Percentiles rank a stretch among this genome's conserved stretches.
Evolutionary conservation across 2,888 invertebrate genomes (phyloP).

Genomic region (Sclerodermus sp.): DNA sequence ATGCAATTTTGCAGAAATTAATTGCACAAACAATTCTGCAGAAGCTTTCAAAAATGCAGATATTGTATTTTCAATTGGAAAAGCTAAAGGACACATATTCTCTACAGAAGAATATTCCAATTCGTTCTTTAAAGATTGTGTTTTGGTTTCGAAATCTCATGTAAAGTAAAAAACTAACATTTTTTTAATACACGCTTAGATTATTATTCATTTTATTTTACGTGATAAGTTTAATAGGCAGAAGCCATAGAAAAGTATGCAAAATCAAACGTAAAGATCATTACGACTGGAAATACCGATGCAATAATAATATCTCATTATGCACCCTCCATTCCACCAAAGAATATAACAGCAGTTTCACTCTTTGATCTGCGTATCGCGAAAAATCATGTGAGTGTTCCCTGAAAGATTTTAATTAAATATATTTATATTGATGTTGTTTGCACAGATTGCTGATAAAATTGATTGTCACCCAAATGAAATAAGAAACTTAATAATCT

Average conservation of each 20-base stretch:
- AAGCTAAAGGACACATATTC: constrained; percentile 29
- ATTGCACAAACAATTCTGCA: constrained; percentile 15
- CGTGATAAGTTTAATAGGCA: constrained; percentile 17
- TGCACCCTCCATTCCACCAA: constrained; percentile 21
- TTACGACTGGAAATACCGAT: constrained; percentile 21
- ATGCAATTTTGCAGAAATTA: constrained; percentile 12
- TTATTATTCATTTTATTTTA: neutral
- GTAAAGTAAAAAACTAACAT: too few relatives aligned
- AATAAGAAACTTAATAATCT: constrained; percentile 29
- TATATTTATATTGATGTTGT: neutral
- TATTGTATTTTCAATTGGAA: constrained; percentile 25
- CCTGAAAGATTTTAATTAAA: too few relatives aligned
- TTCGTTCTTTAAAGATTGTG: constrained; percentile 21
- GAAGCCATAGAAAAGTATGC: constrained; percentile 23
- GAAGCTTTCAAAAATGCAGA: constrained; percentile 27
- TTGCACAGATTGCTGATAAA: constrained; percentile 21
- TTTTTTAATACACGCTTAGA: too few relatives aligned
- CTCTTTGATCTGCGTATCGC: constrained; percentile 19
- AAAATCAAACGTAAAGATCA: constrained; percentile 23
- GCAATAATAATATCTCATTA: constrained; percentile 23
- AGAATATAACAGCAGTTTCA: constrained; percentile 24
- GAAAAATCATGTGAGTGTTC: constrained; percentile 15
- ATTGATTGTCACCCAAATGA: constrained; percentile 16
- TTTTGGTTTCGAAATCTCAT: constrained; percentile 11
- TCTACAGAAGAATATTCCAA: constrained; percentile 12